A percentile compares a stretch with the other conserved stretches of the same genome.
These are phyloP conservation scores for Heliconius hortense DNA, from an alignment of 2,888 invertebrate species.

Conservation along the genomic window DNA sequence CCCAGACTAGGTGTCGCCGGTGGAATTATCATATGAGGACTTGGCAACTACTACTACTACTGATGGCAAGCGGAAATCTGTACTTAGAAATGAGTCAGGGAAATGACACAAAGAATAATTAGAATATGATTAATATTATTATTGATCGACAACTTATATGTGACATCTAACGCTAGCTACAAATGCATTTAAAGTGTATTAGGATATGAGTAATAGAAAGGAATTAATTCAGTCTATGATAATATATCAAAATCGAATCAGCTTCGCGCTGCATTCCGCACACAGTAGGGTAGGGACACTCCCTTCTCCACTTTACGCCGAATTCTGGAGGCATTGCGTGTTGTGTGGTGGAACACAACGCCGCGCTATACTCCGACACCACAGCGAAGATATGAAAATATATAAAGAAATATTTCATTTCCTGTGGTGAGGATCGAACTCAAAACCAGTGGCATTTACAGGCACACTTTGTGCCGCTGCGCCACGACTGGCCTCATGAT, in stretches of 20 bases:
- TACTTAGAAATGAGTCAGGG: slow-evolving; percentile 36
- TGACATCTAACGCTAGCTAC: background rate
- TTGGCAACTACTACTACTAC: slow-evolving; percentile 57
- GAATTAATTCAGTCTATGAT: slow-evolving; percentile 24
- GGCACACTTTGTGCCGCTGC: too few relatives aligned
- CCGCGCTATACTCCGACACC: too few relatives aligned
- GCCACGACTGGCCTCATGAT: background rate
- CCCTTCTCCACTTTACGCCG: too few relatives aligned
- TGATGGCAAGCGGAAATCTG: slow-evolving; percentile 43
- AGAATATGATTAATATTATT: slow-evolving; percentile 15
- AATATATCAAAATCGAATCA: too few relatives aligned
- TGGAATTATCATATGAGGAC: slow-evolving; percentile 61
- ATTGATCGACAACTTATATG: slow-evolving; percentile 8
- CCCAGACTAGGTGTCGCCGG: slow-evolving; percentile 74
- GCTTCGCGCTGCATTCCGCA: too few relatives aligned
- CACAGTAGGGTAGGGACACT: too few relatives aligned
- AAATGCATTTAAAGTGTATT: slow-evolving; percentile 17
- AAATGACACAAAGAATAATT: slow-evolving; percentile 22
- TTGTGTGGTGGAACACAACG: too few relatives aligned
- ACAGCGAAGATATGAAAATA: too few relatives aligned
- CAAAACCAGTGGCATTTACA: too few relatives aligned
- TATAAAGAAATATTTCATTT: too few relatives aligned
- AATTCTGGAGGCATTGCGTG: too few relatives aligned
- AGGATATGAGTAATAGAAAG: slow-evolving; percentile 23
- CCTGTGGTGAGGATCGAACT: too few relatives aligned